Base-by-base conservation (phyloP, 2,888 invertebrate species). In the Schizaphis graminum region DNA sequence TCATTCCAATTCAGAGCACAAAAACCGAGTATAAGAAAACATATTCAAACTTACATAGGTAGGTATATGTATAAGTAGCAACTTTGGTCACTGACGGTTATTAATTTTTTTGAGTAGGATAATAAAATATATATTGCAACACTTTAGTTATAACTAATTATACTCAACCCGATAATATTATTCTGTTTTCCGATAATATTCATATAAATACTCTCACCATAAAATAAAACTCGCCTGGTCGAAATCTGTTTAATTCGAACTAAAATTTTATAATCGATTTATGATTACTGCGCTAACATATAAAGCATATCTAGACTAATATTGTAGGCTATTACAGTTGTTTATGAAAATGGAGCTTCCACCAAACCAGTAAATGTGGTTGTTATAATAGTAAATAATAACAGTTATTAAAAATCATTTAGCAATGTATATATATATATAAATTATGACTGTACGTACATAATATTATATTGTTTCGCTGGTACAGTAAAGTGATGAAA, bases 401-500 rank as follows among this genome's bases (percentile, higher is more conserved):
- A 89, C 89, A 16, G 41, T 89, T 89, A 89, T 57, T 89, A 89
- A 89, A 89, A 57, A 89, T 13, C 41, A 89, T 89, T 89, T 89
- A 89, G 10, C 13, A 47, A 16, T 10, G 10, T 47, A 8, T 41
- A 85, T 0, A 26, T 41, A 11, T 47, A 87, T 24, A 53, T 3
- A 53, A 0, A 26, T 21, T 53, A 53, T 4, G 88, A 53, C 53
- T 35, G 41, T 77, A 35, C 77, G 3, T 28, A 44, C 41, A 44
- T 85, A 26, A 44, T 44, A 85, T 85, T 85, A 11, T 85, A 85
- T 44, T 85, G 10, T 44, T 85, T 85, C 85, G 26, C 85, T 26
- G 3, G 26, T 44, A 26, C 24, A 26, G 26, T 41, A 1, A 44
- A 44, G 44, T 85, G 24, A 44, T 24, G 28, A 44, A 44, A 85